Conservation (phyloP, 92 coral and sea anemone genomes). For the Metridium senile region DNA sequence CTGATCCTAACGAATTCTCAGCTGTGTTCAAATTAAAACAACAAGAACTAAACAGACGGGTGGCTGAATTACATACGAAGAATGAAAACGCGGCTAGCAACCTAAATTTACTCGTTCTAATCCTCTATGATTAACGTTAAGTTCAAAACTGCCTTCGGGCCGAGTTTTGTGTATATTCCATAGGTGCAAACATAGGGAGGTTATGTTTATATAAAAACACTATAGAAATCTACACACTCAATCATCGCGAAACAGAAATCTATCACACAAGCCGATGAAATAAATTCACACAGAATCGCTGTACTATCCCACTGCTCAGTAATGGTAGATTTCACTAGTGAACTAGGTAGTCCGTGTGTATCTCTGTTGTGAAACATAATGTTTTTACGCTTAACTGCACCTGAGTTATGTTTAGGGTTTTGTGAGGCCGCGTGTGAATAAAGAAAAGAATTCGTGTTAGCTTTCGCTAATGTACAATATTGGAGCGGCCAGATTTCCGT, state of each 20-base stretch:
- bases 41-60: not conserved
- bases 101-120: conserved; percentile 2
- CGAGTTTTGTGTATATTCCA: not conserved
- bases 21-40: not conserved
- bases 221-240: conserved; percentile 4
- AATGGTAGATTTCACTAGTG: not conserved
- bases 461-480: not conserved
- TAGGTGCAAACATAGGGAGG: conserved; percentile 26
- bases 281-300: not conserved
- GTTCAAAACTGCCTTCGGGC: conserved; percentile 10
- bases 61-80: not conserved
- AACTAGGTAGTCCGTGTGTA: not conserved
- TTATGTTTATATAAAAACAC: conserved; percentile 20
- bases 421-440: conserved; percentile 26
- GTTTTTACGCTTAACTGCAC: conserved; percentile 36
- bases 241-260: conserved; percentile 1
- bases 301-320: conserved; percentile 8
- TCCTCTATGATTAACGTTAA: conserved; percentile 15
- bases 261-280: not conserved
- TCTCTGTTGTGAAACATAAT: conserved; percentile 16
- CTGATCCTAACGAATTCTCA: not conserved
- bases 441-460: conserved; percentile 2
- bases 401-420: conserved; percentile 22
- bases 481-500: conserved; percentile 6
- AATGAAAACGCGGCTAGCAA: not conserved